Evolutionary conservation across 2,113 vertebrate genomes (phyloP).

Genomic region (zebrafish (Danio rerio)): GRCz12tu NC_133187.1:31255001-31255500

Average conservation of each 20-base stretch:
- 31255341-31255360: conserved; percentile 44
- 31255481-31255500: conserved; percentile 18
- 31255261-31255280: background rate
- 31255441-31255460: background rate
- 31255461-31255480: conserved; percentile 8
- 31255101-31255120: too few relatives aligned
- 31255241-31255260: background rate
- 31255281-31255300: background rate
- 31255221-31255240: background rate
- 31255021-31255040: too few relatives aligned
- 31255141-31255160: too few relatives aligned
- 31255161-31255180: too few relatives aligned
- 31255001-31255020: too few relatives aligned
- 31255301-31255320: conserved; percentile 10
- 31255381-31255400: conserved; percentile 13
- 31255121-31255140: too few relatives aligned
- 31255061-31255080: too few relatives aligned
- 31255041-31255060: too few relatives aligned
- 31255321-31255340: conserved; percentile 51
- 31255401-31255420: conserved; percentile 22
- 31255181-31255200: background rate
- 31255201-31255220: background rate
- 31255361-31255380: conserved; percentile 23
- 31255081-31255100: too few relatives aligned
- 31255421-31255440: background rate